Percentiles rank a stretch among this genome's conserved stretches.
Evolutionary conservation across 2,797 vertebrate species (phyloP).

Genomic region (Meda fulgida): DNA sequence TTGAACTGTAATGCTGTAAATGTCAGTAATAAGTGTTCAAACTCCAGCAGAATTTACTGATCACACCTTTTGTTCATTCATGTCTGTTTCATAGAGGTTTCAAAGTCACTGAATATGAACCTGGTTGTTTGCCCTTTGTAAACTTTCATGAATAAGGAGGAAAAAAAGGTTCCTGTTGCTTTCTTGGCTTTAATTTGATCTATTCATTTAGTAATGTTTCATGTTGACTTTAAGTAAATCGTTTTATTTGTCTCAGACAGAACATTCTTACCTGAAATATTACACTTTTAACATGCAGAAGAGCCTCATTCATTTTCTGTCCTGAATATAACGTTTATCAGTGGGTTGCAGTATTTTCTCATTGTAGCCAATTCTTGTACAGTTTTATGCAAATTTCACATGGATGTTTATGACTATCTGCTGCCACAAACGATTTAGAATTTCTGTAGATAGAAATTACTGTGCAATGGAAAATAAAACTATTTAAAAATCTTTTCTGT

Average conservation of each 20-base stretch:
- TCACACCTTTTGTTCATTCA: constrained; percentile 66
- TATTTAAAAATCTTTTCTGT: constrained; percentile 69
- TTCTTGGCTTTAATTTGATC: constrained; percentile 42
- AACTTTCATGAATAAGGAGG: constrained; percentile 63
- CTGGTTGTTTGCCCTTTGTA: constrained; percentile 65
- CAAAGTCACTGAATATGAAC: constrained; percentile 70
- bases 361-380: constrained; percentile 83
- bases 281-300: constrained; percentile 70
- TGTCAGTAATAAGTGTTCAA: constrained; percentile 53
- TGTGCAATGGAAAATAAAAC: constrained; percentile 83
- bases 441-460: constrained; percentile 86
- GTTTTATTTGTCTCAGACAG: constrained; percentile 57
- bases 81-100: constrained; percentile 72
- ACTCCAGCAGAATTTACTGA: constrained; percentile 57
- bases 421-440: constrained; percentile 84
- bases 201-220: constrained; percentile 48
- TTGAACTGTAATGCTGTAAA: constrained; percentile 49
- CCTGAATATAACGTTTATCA: constrained; percentile 77
- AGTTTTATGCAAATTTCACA: constrained; percentile 83
- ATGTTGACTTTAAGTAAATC: constrained; percentile 67
- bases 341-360: constrained; percentile 83
- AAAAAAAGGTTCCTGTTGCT: constrained; percentile 49
- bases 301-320: constrained; percentile 76
- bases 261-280: constrained; percentile 61
- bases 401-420: constrained; percentile 86